Evolutionary conservation across 2,888 invertebrate species (phyloP), one percentile per base, ranked within the genome.

Genomic region (Darwinula stevensoni): DNA sequence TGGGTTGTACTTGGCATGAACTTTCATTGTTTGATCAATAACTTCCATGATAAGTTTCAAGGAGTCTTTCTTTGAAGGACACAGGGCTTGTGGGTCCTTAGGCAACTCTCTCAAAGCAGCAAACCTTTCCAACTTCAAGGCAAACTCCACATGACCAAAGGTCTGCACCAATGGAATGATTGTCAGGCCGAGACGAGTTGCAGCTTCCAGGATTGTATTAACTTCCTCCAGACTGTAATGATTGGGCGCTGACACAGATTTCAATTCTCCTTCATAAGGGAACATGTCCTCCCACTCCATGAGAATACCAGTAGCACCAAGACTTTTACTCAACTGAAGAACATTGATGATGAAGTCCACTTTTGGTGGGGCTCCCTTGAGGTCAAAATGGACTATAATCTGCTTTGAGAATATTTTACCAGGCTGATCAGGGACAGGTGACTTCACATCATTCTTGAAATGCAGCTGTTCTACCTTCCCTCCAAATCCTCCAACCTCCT

Each of bases 311-410:
- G 69, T 76, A 0, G 66, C 73, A n/a, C 74, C 69, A 27, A 66
- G 45, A 15, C 52, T 52, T 31, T 54, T 57, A 5, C 74, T 45
- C 35, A 63, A 49, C 1, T 62, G 62, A 34, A 76, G 58, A 0
- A 78, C 40, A 5, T 58, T 51, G 31, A 54, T 47, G 35, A 65
- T 58, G 42, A 68, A 70, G 0, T 49, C 45, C 2, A 72, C 43
- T 41, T 63, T 66, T 0, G 71, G 71, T 1, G 76, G 74, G 2
- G 75, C 70, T 5, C 78, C 76, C 49, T 82, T 80, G 12, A 80
- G 50, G 51, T 80, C 82, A 15, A 80, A 49, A 49, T 80, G 80
- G 2, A 82, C 69, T 16, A 76, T 57, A 35, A 67, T 61, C 36
- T 65, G 55, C 2, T 36, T 36, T n/a, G n/a, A n/a, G n/a, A n/a